Conservation (phyloP, 1,140 invertebrate species). For the Trypoxylus dichotomus region DNA sequence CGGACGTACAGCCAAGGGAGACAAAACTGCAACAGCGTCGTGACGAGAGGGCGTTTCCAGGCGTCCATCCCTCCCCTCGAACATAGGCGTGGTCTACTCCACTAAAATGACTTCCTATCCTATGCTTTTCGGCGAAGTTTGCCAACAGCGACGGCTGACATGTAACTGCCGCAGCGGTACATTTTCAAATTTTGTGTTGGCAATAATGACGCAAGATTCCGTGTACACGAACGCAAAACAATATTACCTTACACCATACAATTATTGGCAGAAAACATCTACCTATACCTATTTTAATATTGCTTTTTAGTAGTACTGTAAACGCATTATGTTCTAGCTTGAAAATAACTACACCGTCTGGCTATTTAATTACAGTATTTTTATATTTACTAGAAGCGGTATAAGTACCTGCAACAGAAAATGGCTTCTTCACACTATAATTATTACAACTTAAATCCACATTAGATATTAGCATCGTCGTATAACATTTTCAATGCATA, state of each 20-base stretch:
- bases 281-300: not conserved
- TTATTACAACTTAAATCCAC: not conserved
- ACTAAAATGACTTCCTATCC: constrained; percentile 20
- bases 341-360: not conserved
- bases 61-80: constrained; percentile 32
- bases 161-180: not conserved
- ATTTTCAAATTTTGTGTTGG: constrained; percentile 15
- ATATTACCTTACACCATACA: not conserved
- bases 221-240: not conserved
- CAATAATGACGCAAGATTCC: not conserved
- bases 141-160: not conserved
- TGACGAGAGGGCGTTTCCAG: constrained; percentile 27
- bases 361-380: not conserved
- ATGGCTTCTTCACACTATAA: not conserved
- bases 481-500: too few relatives aligned
- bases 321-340: not conserved
- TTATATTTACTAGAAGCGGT: too few relatives aligned
- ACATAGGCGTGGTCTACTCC: constrained; percentile 18
- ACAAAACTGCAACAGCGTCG: constrained; percentile 27
- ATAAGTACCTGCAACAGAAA: too few relatives aligned
- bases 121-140: constrained; percentile 19
- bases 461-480: not conserved
- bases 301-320: not conserved
- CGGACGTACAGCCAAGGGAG: constrained; percentile 32
- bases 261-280: not conserved